phyloP scores from a whole-genome alignment of 1,140 invertebrate species.

The Drusus annulatus region DNA sequence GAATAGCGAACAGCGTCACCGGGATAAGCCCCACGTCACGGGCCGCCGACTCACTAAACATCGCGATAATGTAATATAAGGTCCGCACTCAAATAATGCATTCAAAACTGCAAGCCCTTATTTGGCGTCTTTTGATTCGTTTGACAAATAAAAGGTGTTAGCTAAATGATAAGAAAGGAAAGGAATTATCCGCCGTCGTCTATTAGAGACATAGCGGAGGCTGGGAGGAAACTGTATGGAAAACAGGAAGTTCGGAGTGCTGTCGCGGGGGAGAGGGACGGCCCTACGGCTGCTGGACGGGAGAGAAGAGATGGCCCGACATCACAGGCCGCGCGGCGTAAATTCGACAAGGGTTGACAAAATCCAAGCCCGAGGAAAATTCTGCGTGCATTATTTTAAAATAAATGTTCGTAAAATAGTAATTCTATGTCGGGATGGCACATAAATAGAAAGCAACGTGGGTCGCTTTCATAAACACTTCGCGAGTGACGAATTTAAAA shows the following conservation, averaged over 20 bases:
- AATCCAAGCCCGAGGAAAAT: not conserved
- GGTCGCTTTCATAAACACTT: no score
- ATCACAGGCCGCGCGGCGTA: not conserved
- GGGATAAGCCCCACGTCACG: not conserved
- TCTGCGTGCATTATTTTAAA: not conserved
- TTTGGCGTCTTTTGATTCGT: no score
- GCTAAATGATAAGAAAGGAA: slow-evolving; percentile 21
- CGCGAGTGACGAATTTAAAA: no score
- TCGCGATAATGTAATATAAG: no score
- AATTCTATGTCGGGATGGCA: no score
- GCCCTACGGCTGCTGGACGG: not conserved
- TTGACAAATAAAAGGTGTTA: not conserved
- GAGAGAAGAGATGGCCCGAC: no score
- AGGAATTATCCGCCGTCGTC: slow-evolving; percentile 54
- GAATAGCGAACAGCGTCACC: not conserved
- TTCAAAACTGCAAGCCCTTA: no score
- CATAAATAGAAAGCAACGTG: no score
- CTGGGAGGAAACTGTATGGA: slow-evolving; percentile 56
- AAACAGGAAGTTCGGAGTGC: slow-evolving; percentile 67
- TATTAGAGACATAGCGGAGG: slow-evolving; percentile 52
- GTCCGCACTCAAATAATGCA: no score
- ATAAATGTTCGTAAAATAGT: no score
- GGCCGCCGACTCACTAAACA: no score
- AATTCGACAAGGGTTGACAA: slow-evolving; percentile 22
- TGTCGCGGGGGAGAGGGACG: slow-evolving; percentile 56